phyloP scores from a whole-genome alignment of 2,797 vertebrate genomes.

The Ambastaia sidthimunki region DNA sequence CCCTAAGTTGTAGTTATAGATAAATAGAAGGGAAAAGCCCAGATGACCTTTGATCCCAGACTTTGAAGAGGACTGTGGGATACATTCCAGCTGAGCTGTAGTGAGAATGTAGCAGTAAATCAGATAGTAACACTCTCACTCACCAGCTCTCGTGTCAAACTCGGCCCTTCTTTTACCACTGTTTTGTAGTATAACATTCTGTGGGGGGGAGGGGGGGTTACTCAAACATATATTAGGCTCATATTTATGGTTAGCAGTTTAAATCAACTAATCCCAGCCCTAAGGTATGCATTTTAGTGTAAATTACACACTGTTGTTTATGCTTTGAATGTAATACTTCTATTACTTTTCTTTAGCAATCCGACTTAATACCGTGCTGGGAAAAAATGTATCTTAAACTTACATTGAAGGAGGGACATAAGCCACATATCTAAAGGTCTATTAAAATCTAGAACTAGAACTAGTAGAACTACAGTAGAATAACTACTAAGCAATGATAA shows the following conservation, averaged over 20 bases:
- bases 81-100: slow-evolving; percentile 60
- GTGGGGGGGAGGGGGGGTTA: slow-evolving; percentile 9
- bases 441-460: slow-evolving; percentile 2
- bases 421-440: background rate
- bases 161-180: slow-evolving; percentile 16
- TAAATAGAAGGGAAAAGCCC: slow-evolving; percentile 52
- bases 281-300: background rate
- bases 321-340: too few relatives aligned
- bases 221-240: background rate
- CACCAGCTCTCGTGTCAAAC: slow-evolving; percentile 16
- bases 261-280: background rate
- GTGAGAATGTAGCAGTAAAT: slow-evolving; percentile 55
- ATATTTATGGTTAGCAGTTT: background rate
- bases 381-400: background rate
- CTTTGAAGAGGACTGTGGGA: slow-evolving; percentile 61
- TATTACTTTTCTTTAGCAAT: too few relatives aligned
- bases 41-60: slow-evolving; percentile 60
- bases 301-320: too few relatives aligned
- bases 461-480: background rate
- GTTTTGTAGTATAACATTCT: slow-evolving; percentile 23
- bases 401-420: too few relatives aligned
- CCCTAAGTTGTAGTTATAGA: slow-evolving; percentile 56
- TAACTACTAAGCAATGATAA: background rate
- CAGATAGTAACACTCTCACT: slow-evolving; percentile 23
- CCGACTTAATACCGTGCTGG: background rate